These are phyloP conservation scores for Gymnorhina tibicen DNA, from an alignment of 2,113 vertebrate species.

Conservation along the genomic window DNA sequence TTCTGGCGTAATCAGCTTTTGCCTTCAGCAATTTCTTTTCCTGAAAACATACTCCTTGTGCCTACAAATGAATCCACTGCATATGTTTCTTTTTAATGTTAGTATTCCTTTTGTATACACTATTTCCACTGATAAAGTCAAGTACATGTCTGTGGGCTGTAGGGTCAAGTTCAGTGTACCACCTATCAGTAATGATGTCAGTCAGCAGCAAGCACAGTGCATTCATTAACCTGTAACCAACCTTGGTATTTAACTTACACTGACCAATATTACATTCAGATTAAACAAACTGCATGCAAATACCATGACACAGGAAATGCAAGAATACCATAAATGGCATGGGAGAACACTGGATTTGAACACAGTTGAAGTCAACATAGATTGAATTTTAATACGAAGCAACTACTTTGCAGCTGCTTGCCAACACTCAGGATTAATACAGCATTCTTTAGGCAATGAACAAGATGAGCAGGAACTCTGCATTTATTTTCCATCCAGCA, in stretches of 20 bases:
- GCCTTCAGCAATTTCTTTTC: not conserved
- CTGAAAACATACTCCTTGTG: not conserved
- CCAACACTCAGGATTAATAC: not conserved
- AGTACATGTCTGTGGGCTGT: not conserved
- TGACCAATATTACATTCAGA: not conserved
- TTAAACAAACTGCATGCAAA: not conserved
- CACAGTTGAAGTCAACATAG: not conserved
- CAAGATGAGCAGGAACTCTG: not conserved
- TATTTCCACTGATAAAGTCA: not conserved
- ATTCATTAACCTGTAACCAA: constrained; percentile 11
- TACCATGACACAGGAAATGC: not conserved
- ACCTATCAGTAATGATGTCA: not conserved
- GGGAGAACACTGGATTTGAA: not conserved
- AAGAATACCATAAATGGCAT: not conserved
- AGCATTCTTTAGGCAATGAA: not conserved
- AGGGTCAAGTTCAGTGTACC: not conserved
- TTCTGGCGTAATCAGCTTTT: not conserved
- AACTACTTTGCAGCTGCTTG: constrained; percentile 31
- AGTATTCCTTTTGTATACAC: not conserved
- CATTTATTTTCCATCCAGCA: not conserved
- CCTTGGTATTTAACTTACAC: not conserved
- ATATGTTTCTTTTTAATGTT: not conserved
- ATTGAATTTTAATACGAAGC: not conserved
- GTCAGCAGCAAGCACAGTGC: not conserved
- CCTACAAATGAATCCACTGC: not conserved